Evolutionary conservation across 2,113 vertebrate genomes (phyloP).

Genomic region (Pluvianellus socialis): DNA sequence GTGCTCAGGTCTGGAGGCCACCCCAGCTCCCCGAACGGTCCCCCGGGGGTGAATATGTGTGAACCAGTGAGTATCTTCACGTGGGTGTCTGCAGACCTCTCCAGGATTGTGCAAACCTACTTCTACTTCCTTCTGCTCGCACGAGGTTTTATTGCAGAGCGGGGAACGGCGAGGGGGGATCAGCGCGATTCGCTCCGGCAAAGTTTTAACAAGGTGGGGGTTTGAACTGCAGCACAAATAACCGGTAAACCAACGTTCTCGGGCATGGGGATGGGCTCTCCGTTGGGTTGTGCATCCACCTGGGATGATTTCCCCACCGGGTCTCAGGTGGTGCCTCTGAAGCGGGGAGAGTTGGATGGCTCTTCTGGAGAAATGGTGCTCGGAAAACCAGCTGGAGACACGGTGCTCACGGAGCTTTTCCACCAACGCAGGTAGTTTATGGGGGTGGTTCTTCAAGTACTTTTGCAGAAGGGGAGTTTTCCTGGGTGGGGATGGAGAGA

Average conservation of each 20-base stretch:
- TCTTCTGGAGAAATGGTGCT: background rate
- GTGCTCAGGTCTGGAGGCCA: background rate
- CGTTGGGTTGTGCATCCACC: fast-evolving
- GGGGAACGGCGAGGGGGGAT: fast-evolving
- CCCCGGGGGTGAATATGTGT: too few species aligned
- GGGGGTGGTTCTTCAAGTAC: background rate
- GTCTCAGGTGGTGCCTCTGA: background rate
- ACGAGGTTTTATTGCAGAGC: fast-evolving
- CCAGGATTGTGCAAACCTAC: background rate
- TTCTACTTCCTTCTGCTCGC: background rate
- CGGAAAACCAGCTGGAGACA: fast-evolving
- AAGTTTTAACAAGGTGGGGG: background rate
- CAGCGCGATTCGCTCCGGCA: background rate
- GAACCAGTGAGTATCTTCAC: background rate
- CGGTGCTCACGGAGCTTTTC: fast-evolving
- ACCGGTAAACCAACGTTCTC: fast-evolving
- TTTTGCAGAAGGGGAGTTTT: background rate
- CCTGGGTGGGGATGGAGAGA: background rate
- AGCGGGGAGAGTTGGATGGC: background rate
- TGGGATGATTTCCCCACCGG: background rate
- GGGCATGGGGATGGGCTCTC: background rate
- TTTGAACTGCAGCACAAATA: background rate
- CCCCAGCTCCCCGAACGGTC: background rate
- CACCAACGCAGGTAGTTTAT: background rate
- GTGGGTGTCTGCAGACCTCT: background rate